A percentile compares a stretch with the other conserved stretches of the same genome.
Evolutionary conservation across 2,888 invertebrate genomes (phyloP).

Genomic region (Minunthozetes semirufus): DNA sequence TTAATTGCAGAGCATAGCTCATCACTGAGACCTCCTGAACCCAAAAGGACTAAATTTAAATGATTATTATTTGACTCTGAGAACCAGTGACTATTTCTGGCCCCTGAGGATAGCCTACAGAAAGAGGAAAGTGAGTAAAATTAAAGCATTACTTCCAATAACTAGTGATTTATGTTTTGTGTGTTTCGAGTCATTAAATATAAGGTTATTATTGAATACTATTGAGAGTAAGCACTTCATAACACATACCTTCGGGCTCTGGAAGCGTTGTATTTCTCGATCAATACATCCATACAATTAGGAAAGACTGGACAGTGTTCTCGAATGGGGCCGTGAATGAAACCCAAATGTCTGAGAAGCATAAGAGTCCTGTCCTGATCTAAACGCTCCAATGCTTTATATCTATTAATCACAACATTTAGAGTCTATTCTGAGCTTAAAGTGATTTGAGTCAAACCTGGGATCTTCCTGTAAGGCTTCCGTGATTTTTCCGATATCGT

Average conservation of each 20-base stretch:
- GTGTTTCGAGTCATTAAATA: slow-evolving; percentile 1
- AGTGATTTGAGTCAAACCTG: slow-evolving; percentile 54
- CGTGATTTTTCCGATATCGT: slow-evolving; percentile 86
- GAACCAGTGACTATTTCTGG: slow-evolving; percentile 60
- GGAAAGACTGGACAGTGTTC: slow-evolving; percentile 88
- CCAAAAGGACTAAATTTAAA: slow-evolving; percentile 79
- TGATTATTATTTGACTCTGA: slow-evolving; percentile 62
- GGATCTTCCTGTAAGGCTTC: slow-evolving; percentile 85
- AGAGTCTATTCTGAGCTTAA: not conserved
- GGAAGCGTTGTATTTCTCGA: slow-evolving; percentile 63
- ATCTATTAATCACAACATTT: slow-evolving; percentile 54
- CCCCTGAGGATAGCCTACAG: slow-evolving; percentile 57
- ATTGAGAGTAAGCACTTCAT: not conserved
- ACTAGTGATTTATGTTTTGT: not conserved
- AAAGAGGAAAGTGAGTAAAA: slow-evolving; percentile 3
- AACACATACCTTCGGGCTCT: slow-evolving; percentile 51
- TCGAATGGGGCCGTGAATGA: slow-evolving; percentile 86
- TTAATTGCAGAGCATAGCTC: slow-evolving; percentile 77
- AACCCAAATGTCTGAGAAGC: slow-evolving; percentile 88
- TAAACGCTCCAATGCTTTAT: slow-evolving; percentile 83
- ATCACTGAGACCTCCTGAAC: slow-evolving; percentile 75
- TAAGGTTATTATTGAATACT: not conserved
- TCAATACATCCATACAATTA: slow-evolving; percentile 67
- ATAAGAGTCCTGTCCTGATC: slow-evolving; percentile 91
- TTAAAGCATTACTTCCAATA: not conserved